Conservation (phyloP, 2,113 vertebrate species). For the Poecilia latipinna region DNA sequence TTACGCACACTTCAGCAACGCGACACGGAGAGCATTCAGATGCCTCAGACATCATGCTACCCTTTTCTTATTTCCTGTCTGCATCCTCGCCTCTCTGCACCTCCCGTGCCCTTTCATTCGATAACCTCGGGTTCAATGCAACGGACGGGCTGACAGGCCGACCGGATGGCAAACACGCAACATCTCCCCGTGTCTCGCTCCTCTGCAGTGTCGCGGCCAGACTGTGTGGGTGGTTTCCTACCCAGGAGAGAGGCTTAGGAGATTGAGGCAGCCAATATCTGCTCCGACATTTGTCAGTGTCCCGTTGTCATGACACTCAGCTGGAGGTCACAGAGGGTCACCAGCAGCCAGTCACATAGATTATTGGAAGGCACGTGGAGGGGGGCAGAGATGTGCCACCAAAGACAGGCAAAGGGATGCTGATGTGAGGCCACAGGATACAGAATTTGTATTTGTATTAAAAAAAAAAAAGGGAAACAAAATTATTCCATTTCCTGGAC, state of each 20-base stretch:
- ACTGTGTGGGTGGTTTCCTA: constrained; percentile 61
- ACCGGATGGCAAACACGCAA: constrained; percentile 13
- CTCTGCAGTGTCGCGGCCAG: constrained; percentile 42
- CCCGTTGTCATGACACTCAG: constrained; percentile 71
- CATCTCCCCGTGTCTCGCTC: constrained; percentile 30
- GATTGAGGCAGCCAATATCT: constrained; percentile 73
- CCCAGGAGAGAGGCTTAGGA: constrained; percentile 58
- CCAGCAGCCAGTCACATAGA: constrained; percentile 59
- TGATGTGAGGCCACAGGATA: constrained; percentile 7
- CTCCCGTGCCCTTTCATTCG: constrained; percentile 52
- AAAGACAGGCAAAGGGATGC: constrained; percentile 22
- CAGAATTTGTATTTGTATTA: not conserved
- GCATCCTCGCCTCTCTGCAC: constrained; percentile 28
- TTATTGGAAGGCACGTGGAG: constrained; percentile 54
- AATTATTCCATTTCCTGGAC: not conserved
- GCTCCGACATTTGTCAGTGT: constrained; percentile 74
- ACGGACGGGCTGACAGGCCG: constrained; percentile 26
- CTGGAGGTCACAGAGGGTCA: constrained; percentile 70
- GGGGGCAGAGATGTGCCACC: constrained; percentile 31
- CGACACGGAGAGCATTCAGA: constrained; percentile 28
- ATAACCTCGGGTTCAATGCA: constrained; percentile 42
- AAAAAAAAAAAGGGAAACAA: not conserved
- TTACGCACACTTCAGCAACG: constrained; percentile 54
- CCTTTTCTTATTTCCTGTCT: constrained; percentile 30
- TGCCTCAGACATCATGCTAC: constrained; percentile 33